Evolutionary conservation across 2,797 vertebrate genomes (phyloP).

Genomic region (Bryconaethiops microstoma): DNA sequence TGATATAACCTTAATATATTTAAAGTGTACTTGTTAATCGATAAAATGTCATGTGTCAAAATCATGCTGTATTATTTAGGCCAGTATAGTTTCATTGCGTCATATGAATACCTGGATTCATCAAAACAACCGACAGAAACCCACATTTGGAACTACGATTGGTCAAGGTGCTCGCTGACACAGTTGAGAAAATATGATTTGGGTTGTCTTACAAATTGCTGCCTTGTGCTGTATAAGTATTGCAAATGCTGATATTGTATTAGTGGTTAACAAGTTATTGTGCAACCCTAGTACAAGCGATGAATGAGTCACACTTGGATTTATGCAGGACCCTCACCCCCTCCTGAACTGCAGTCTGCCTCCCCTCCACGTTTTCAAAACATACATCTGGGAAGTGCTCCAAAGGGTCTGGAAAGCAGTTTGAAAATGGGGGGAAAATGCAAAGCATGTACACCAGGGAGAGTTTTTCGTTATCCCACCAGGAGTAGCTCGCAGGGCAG

Average conservation of each 20-base stretch:
- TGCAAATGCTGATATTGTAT: neutral
- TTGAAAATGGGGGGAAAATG: slow-evolving; percentile 60
- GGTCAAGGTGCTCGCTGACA: too few relatives aligned
- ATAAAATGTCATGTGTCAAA: too few relatives aligned
- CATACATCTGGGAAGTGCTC: slow-evolving; percentile 62
- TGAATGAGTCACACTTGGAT: neutral
- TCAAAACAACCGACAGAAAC: neutral
- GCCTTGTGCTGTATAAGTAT: neutral
- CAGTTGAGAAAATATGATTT: too few relatives aligned
- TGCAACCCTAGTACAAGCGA: neutral
- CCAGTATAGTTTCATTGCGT: neutral
- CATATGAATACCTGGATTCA: neutral
- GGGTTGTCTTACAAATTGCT: too few relatives aligned
- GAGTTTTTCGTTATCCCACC: slow-evolving; percentile 53
- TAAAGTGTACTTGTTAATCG: neutral
- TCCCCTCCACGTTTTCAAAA: slow-evolving; percentile 53
- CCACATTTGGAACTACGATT: neutral
- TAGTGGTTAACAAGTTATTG: neutral
- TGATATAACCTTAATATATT: neutral
- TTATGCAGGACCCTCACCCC: slow-evolving; percentile 17
- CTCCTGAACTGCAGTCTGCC: slow-evolving; percentile 50
- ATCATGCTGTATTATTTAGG: too few relatives aligned
- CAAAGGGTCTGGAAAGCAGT: slow-evolving; percentile 66
- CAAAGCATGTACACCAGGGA: slow-evolving; percentile 51
- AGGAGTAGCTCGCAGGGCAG: slow-evolving; percentile 48